A percentile compares a stretch with the other conserved stretches of the same genome.
Conservation (phyloP, 1,140 invertebrate genomes). For the Tachypleus tridentatus region DNA sequence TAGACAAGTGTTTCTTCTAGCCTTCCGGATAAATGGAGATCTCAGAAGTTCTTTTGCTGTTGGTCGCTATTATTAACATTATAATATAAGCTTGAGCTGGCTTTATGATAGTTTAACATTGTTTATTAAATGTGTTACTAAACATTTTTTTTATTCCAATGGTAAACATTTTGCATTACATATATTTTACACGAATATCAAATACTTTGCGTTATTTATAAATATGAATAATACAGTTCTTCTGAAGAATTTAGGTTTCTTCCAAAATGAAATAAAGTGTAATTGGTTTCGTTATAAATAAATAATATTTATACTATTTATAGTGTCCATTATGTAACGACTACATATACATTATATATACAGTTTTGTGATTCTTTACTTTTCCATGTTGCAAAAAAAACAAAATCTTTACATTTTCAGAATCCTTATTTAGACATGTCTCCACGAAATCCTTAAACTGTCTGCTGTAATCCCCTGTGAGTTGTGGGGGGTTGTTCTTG, state of each 20-base stretch:
- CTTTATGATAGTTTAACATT: slow-evolving; percentile 8
- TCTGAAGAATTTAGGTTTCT: no score
- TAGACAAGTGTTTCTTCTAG: slow-evolving; percentile 90
- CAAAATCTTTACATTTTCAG: slow-evolving; percentile 78
- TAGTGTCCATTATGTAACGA: no score
- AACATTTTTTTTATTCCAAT: slow-evolving; percentile 11
- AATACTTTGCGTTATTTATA: no score
- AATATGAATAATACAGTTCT: no score
- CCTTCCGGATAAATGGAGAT: slow-evolving; percentile 86
- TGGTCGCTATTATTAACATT: slow-evolving; percentile 53
- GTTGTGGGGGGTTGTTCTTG: slow-evolving; percentile 98
- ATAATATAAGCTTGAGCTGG: not conserved
- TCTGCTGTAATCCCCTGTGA: slow-evolving; percentile 91
- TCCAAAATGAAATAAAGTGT: no score
- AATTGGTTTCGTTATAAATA: slow-evolving; percentile 5
- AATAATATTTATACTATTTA: slow-evolving; percentile 3
- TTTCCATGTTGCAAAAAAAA: not conserved
- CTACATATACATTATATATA: no score
- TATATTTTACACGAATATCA: no score
- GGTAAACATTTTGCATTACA: not conserved
- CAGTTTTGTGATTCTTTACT: no score
- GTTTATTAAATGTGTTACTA: slow-evolving; percentile 9
- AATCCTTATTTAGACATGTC: slow-evolving; percentile 97
- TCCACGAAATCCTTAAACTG: slow-evolving; percentile 99
- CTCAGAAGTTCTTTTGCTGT: slow-evolving; percentile 88